Base-by-base conservation (phyloP, 2,797 vertebrate genomes). In the Phrynocephalus vlangalii region DNA sequence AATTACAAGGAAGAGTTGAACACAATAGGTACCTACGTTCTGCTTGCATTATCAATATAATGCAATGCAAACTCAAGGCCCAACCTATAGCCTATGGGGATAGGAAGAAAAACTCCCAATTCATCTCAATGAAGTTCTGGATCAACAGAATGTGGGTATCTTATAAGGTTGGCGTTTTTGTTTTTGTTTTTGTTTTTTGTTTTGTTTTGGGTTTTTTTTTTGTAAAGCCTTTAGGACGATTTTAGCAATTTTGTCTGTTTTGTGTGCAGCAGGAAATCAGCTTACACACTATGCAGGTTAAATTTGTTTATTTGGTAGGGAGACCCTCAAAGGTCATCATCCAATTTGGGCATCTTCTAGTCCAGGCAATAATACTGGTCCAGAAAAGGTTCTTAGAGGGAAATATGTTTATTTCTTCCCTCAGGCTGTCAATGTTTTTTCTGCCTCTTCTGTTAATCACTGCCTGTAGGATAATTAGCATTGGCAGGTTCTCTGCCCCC, bases 341-440 rank as follows among this genome's bases (percentile, higher is more conserved):
- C 15, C 84, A 15, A n/a, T 6, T 87, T 60, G 60, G 87, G 77
- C 52, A 87, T 56, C 82, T 44, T 33, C 24, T 72, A 18, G 80
- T 75, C 22, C 28, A 67, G 15, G 72, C 24, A 77, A n/a, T 66
- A 85, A 77, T 18, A 44, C 7, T 85, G 18, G 60, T 76, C 26
- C 56, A 44, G n/a, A 77, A 77, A 44, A 48, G 66, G 24, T 82
- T 60, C 28, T 15, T 75, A 0, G 0, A 56, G 83, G 11, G 28
- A 92, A 75, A 5, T 38, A 48, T 84, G 88, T 86, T 75, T 68
- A 6, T 28, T 91, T 22, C 79, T 15, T 77, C 33, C n/a, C 76
- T 60, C 33, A 73, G 68, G n/a, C 15, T 79, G 1, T 2, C 26
- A 84, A 22, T 86, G 86, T 86, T 22, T 81, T 88, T 75, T 71